Conservation (phyloP, 2,113 vertebrate species). For the Nyctereutes procyonoides region DNA sequence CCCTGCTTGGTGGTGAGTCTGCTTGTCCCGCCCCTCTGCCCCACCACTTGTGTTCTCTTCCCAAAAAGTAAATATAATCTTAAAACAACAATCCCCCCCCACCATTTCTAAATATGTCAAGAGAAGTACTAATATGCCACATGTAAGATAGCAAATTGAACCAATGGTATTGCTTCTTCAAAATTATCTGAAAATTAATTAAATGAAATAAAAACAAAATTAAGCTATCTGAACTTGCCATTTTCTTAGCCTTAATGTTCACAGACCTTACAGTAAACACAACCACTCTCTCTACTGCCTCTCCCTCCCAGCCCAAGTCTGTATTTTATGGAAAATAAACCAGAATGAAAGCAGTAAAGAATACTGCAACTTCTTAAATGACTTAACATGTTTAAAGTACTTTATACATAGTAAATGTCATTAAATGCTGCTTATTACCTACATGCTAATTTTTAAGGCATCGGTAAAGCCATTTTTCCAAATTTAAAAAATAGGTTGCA, state of each 20-base stretch:
- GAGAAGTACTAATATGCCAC: neutral
- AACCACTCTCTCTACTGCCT: neutral
- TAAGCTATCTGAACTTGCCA: neutral
- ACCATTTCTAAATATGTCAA: neutral
- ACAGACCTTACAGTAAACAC: neutral
- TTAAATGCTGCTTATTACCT: neutral
- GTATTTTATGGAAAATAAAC: slow-evolving; percentile 3
- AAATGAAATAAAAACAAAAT: neutral
- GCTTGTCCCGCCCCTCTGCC: neutral
- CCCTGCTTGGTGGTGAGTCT: neutral
- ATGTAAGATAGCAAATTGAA: neutral
- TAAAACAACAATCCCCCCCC: neutral
- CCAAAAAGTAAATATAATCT: neutral
- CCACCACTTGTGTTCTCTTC: neutral
- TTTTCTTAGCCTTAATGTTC: neutral
- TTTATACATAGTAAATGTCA: neutral
- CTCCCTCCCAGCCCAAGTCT: neutral
- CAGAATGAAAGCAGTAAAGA: neutral
- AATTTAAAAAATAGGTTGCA: slow-evolving; percentile 31
- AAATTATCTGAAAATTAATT: neutral
- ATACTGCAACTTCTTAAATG: neutral
- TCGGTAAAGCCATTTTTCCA: neutral
- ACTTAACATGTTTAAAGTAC: neutral
- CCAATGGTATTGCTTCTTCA: neutral
- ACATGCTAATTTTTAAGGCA: slow-evolving; percentile 41